Base-by-base conservation (phyloP, 1,140 invertebrate genomes). In the Calephelis virginiensis region DNA sequence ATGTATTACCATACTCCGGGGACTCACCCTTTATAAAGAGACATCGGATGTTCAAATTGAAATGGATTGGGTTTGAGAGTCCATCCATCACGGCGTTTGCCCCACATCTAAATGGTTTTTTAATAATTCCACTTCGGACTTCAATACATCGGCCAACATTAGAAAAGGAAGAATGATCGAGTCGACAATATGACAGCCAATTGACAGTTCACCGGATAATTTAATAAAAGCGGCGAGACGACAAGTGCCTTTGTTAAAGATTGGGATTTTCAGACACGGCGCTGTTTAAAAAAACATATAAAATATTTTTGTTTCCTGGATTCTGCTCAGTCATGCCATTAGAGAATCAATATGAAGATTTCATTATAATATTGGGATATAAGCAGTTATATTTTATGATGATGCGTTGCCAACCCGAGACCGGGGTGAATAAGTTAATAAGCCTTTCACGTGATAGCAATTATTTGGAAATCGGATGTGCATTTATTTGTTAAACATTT, bases 31-130 rank as follows among this genome's bases (percentile, higher is more conserved):
- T 86, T 90, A 76, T 75, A 74, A 77, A 78, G 75, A 82, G 83
- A 83, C 81, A 82, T 75, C 76, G 75, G 73, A 70, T 66, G 69
- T 64, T 74, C 76, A 82, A 90, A 90, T 89, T 90, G 88, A 90
- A 86, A 90, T 90, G 88, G 88, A 90, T 90, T 80, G 86, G 68
- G 82, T 83, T 80, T 71, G 69, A 88, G 85, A 85, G 88, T 78
- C 85, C 83, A 90, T 90, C 88, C 79, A 90, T 90, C 88, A 90
- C 74, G 75, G 62, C 75, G 69, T 76, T 84, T 89, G 82, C 72
- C 78, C 83, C 75, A 80, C 76, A 81, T 89, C 80, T 89, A 86
- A 75, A 89, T 88, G 84, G 76, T 88, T 89, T 88, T 89, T 90
- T 90, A 87, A 90, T 90, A 89, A 90, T 88, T 88, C 83, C 80